Evolutionary conservation across 23 tunicate genomes (phyloP).

Genomic region (Halocynthia roretzi): DNA sequence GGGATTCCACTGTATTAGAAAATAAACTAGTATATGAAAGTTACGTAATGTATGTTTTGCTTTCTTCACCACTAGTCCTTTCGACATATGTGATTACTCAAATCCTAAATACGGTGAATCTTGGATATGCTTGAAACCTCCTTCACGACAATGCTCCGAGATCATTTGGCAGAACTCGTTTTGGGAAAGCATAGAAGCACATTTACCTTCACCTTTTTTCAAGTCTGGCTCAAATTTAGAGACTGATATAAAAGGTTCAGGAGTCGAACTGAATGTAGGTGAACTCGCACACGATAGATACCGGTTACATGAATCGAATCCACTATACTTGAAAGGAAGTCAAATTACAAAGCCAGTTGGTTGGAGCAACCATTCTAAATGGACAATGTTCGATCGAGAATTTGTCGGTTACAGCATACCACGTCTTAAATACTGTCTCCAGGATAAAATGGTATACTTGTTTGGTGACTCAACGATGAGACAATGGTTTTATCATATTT

Average conservation of each 20-base stretch:
- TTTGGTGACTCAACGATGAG: constrained; percentile 66
- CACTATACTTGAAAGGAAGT: background rate
- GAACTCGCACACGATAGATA: background rate
- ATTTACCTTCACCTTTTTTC: background rate
- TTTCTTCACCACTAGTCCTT: background rate
- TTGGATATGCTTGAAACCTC: constrained; percentile 14
- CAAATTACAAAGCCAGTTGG: constrained; percentile 14
- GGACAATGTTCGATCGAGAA: background rate
- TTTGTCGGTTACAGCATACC: background rate
- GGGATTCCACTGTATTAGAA: background rate
- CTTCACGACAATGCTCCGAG: constrained; percentile 16
- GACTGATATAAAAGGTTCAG: background rate
- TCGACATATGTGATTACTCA: constrained; percentile 21
- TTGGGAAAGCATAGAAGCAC: background rate
- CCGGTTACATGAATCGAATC: no score
- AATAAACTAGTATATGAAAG: background rate
- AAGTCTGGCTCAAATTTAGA: background rate
- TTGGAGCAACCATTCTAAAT: background rate
- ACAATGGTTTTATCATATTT: constrained; percentile 19
- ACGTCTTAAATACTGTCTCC: constrained; percentile 4
- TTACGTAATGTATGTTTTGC: background rate
- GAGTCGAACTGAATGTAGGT: background rate
- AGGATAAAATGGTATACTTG: constrained; percentile 26
- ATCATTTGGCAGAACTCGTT: constrained; percentile 12
- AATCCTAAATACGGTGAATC: constrained; percentile 23